Evolutionary conservation across 2,113 vertebrate genomes (phyloP), one percentile per base, ranked within the genome.

Genomic region (Solea solea): DNA sequence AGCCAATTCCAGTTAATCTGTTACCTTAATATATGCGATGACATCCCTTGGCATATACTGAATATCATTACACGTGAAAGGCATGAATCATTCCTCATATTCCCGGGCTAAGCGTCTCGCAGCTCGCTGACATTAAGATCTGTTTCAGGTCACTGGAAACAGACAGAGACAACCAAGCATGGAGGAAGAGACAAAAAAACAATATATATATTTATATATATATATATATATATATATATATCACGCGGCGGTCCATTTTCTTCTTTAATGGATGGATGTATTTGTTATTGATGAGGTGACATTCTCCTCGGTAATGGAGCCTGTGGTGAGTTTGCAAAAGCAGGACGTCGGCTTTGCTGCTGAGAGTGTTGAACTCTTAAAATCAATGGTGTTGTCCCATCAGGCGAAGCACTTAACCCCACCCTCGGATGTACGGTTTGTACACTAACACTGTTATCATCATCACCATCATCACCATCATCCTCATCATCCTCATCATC

Each of bases 271-370:
- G 25, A 65, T 69, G 57, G 49, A 64, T 49, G 56, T 25, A 52
- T 56, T 58, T 34, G 62, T 78, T 86, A 87, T 85, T 82, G 81
- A 90, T 83, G 78, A 76, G 46, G 27, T 82, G 87, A 82, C 78
- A 73, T 85, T 85, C 63, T 63, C 57, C 65, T 48, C 60, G 3
- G 53, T 85, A 88, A 82, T 85, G 80, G 75, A 82, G 73, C 59
- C 49, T 15, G 68, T 67, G 77, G 68, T 72, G 81, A 85, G 80
- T 81, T 75, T 69, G 66, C 73, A 72, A 14, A 78, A 87, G 66
- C 64, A 49, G 13, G 70, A 51, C 3, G 13, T 54, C 48, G 73
- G 55, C 66, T 45, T 21, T 14, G 13, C 53, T 44, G 6, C 52
- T 45, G 10, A 61, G 68, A 73, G 76, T 25, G 72, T 64, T 27